Conservation (phyloP, 2,797 vertebrate species). For the Protonibea diacanthus region DNA sequence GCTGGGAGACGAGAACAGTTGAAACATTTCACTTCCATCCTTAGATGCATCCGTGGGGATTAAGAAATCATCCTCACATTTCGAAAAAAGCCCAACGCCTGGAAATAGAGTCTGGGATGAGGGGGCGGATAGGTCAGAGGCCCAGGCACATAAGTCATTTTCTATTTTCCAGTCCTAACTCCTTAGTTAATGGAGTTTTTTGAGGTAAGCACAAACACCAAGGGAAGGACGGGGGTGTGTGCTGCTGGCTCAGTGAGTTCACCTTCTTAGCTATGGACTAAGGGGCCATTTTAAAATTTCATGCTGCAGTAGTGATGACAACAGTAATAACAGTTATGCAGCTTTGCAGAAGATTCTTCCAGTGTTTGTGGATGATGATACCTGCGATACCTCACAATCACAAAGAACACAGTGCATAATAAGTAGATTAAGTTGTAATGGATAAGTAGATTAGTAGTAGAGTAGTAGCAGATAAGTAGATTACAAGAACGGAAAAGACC, state of each 20-base stretch:
- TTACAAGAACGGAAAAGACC: too few species aligned
- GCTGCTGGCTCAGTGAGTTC: slow-evolving; percentile 31
- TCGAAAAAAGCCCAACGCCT: slow-evolving; percentile 40
- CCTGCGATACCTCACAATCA: background rate
- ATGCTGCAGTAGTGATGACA: background rate
- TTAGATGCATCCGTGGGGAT: slow-evolving; percentile 61
- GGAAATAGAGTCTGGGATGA: slow-evolving; percentile 66
- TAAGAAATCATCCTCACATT: slow-evolving; percentile 72
- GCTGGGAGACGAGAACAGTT: slow-evolving; percentile 33
- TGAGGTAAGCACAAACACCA: slow-evolving; percentile 37
- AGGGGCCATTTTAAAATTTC: background rate
- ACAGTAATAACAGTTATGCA: background rate
- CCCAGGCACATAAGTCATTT: slow-evolving; percentile 48
- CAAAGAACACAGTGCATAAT: background rate
- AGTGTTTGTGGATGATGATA: background rate
- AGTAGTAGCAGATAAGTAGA: too few species aligned
- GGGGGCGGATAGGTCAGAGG: slow-evolving; percentile 48
- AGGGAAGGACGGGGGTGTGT: background rate
- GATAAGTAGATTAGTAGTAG: too few species aligned
- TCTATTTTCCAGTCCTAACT: slow-evolving; percentile 52
- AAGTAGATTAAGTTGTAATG: background rate
- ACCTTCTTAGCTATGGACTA: background rate
- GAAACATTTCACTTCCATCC: slow-evolving; percentile 53
- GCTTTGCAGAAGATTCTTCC: background rate
- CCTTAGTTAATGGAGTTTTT: slow-evolving; percentile 62